phyloP scores from a whole-genome alignment of 30 jellyfish, hydroid and myxozoan species.

The Aurelia coerulea region DNA sequence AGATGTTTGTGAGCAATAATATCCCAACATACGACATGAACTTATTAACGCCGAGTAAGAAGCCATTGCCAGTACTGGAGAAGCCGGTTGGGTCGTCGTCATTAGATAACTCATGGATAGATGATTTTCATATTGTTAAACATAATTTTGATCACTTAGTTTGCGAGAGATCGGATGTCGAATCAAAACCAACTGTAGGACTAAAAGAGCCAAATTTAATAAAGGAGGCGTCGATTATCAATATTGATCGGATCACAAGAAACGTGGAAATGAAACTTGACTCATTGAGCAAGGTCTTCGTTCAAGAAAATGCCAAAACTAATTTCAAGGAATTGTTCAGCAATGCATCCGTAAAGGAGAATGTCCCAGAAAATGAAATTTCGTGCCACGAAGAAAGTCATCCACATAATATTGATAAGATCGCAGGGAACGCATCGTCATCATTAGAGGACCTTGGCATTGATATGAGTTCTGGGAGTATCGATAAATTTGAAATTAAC shows the following conservation, averaged over 20 bases:
- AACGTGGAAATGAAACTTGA: no score
- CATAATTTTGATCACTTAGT: neutral
- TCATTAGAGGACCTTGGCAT: slow-evolving; percentile 39
- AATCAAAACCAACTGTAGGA: no score
- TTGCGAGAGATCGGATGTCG: neutral
- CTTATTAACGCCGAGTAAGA: slow-evolving; percentile 60
- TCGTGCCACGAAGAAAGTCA: no score
- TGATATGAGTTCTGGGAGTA: slow-evolving; percentile 12
- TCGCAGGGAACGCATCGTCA: neutral
- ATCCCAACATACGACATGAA: slow-evolving; percentile 63
- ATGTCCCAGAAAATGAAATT: no score
- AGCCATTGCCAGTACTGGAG: slow-evolving; percentile 15
- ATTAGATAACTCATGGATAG: slow-evolving; percentile 31
- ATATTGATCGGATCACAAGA: no score
- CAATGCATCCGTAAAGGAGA: no score
- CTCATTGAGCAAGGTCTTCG: no score
- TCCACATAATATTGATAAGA: no score
- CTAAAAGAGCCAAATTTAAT: no score
- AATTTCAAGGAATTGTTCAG: no score
- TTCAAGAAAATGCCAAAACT: no score
- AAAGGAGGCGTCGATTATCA: no score
- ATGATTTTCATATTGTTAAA: slow-evolving; percentile 29
- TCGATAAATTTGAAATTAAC: neutral
- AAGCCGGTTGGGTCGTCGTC: slow-evolving; percentile 35
- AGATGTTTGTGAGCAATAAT: slow-evolving; percentile 8